phyloP scores from a whole-genome alignment of 2,797 vertebrate species.

The Benthosema pterotum region DNA sequence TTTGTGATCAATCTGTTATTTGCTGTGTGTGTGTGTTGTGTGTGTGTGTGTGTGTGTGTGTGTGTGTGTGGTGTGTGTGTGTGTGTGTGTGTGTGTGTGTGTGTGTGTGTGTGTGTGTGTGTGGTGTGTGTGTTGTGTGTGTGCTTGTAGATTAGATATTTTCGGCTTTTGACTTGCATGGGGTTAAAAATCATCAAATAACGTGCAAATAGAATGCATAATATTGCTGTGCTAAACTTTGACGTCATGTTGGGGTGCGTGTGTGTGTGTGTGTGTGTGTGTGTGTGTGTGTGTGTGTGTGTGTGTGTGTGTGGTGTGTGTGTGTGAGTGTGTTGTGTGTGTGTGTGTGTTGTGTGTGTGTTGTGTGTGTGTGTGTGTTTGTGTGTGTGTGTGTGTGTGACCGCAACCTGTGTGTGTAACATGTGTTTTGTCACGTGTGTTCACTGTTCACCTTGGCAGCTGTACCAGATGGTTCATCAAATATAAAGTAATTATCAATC shows the following conservation, averaged over 20 bases:
- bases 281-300: neutral
- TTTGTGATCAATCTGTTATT: no score
- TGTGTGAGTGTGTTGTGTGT: neutral
- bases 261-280: no score
- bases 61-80: no score
- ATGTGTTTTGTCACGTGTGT: conserved; percentile 33
- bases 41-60: no score
- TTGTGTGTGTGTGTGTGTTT: neutral
- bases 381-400: conserved; percentile 2
- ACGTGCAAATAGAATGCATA: no score
- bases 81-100: no score
- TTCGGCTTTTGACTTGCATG: no score
- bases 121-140: no score
- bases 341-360: neutral
- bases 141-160: neutral
- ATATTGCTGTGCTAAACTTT: no score
- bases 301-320: no score
- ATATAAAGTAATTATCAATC: conserved; percentile 68
- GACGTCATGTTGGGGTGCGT: neutral
- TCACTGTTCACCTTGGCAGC: conserved; percentile 41
- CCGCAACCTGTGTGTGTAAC: neutral
- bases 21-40: no score
- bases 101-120: neutral
- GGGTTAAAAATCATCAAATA: no score
- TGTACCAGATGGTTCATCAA: conserved; percentile 75